These are phyloP conservation scores for Leptosomus discolor DNA, from an alignment of 2,113 vertebrate genomes.

Conservation along the genomic window DNA sequence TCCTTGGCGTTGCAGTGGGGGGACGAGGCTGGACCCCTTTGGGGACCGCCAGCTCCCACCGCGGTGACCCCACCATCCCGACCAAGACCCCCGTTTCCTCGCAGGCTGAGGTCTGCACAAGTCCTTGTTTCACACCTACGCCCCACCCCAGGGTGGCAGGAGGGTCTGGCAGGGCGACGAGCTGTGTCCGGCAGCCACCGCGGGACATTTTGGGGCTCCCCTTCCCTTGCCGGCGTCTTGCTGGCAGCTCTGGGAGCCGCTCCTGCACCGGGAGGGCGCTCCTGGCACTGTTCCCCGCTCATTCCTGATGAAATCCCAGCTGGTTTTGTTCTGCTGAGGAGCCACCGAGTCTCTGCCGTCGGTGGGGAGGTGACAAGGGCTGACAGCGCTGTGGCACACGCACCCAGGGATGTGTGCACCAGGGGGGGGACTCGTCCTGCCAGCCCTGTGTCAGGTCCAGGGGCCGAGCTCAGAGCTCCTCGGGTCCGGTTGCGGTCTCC, in stretches of 20 bases:
- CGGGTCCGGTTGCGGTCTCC: neutral
- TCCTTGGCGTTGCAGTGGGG: neutral
- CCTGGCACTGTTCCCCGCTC: neutral
- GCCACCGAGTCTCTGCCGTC: neutral
- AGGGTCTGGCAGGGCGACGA: fast-evolving
- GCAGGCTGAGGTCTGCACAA: neutral
- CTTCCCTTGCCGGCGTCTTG: fast-evolving
- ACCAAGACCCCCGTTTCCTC: neutral
- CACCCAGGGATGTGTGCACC: no score
- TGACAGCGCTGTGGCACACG: neutral
- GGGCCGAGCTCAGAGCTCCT: neutral
- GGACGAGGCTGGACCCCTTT: no score
- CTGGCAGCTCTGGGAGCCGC: neutral
- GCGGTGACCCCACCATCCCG: fast-evolving
- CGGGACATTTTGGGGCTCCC: fast-evolving
- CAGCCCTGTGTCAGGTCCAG: fast-evolving
- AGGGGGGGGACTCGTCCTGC: neutral
- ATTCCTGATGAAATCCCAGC: neutral
- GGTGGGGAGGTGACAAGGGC: neutral
- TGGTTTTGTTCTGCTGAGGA: neutral
- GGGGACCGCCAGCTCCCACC: neutral
- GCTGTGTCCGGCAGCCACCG: neutral
- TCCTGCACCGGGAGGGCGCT: neutral
- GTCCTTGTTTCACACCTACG: fast-evolving
- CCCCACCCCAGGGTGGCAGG: fast-evolving